Conservation (phyloP, 2,113 vertebrate genomes). For the Scophthalmus maximus region DNA sequence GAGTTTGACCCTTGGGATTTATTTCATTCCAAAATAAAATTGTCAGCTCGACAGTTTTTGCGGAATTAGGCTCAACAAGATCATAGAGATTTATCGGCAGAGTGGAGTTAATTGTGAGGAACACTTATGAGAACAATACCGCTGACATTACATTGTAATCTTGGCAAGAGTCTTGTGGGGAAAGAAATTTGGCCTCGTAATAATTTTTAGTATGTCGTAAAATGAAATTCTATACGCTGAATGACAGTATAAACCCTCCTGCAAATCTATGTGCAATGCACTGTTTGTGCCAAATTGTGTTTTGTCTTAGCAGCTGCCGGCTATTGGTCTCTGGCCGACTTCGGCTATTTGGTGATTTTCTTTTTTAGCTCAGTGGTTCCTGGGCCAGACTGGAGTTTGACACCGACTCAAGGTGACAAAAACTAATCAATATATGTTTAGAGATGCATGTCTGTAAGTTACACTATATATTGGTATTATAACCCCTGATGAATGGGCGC, state of each 20-base stretch:
- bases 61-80: constrained; percentile 1
- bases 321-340: too few relatives aligned
- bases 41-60: not conserved
- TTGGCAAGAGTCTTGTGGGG: not conserved
- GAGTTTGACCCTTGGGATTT: not conserved
- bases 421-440: too few relatives aligned
- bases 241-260: not conserved
- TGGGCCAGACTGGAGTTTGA: too few relatives aligned
- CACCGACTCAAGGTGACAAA: too few relatives aligned
- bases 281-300: not conserved
- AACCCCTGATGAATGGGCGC: too few relatives aligned
- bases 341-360: too few relatives aligned
- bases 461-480: too few relatives aligned
- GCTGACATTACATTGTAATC: constrained; percentile 1
- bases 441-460: too few relatives aligned
- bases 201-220: not conserved
- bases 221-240: not conserved
- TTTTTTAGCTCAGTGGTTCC: too few relatives aligned
- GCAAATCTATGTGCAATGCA: not conserved
- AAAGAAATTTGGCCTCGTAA: not conserved
- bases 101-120: constrained; percentile 11
- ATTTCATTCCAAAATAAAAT: not conserved
- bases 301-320: not conserved
- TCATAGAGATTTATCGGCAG: constrained; percentile 13
- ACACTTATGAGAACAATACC: constrained; percentile 1